Evolutionary conservation across 2,113 vertebrate genomes (phyloP), one percentile per base, ranked within the genome.

Genomic region (Beaufortia kweichowensis): DNA sequence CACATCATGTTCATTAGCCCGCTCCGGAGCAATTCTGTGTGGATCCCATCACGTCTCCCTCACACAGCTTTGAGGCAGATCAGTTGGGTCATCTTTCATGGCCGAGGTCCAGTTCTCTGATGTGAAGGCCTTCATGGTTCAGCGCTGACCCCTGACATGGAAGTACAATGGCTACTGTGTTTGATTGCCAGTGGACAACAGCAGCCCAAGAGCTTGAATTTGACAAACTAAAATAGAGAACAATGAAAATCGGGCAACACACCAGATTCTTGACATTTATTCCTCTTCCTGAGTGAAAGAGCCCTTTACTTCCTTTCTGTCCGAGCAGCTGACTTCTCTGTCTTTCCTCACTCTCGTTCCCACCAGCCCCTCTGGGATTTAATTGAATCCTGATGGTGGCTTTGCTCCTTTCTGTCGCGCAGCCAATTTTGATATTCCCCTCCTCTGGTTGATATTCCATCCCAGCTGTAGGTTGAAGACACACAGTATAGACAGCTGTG

Each of bases 351-450:
- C 31, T 56, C 31, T 48, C 24, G 28, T 46, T 87, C 84, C 86
- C 84, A 75, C 33, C 74, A 76, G 83, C 62, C 76, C 82, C 82
- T 65, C 62, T 73, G 80, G 73, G 67, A 82, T 79, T 81, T 84
- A 91, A 91, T 90, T 76, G 67, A 83, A 89, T 89, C 88, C 91
- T 88, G 86, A 91, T 91, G 89, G 89, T 86, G 77, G 60, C 46
- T 76, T 57, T 69, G 60, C 78, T 77, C 19, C 21, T 67, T 59
- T 80, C 48, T 39, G 11, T 70, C 57, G 62, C 3, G 50, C 15
- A 21, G 43, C 79, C 79, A 85, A 24, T 41, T 59, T 3, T 64
- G 60, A 61, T 41, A 28, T 29, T 64, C 77, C 12, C 31, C 33
- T 59, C 69, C 57, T 17, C 41, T 61, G 5, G 57, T 48, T 46